Base-by-base conservation (phyloP, 2,888 invertebrate genomes). In the Dichetophora obliterata region DNA sequence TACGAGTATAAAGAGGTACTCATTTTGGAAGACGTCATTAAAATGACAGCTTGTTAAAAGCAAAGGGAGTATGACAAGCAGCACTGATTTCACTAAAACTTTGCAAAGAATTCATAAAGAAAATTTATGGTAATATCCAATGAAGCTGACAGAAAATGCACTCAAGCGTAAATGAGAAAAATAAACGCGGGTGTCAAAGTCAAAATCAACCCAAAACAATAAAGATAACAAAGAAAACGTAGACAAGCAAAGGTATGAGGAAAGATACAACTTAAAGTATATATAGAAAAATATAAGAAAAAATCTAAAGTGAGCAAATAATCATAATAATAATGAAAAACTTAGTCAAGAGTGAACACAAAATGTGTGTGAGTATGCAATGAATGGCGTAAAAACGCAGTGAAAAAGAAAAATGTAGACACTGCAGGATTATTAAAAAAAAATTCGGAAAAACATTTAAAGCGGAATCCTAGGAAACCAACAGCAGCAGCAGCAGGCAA, bases 91-190 rank as follows among this genome's bases (percentile, higher is more conserved):
- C 59, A 76, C 59, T 76, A 78, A 77, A 82, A 83, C 79, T 84
- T 80, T 81, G 81, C 80, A 65, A 77, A 77, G 59, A 74, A 73
- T 76, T 37, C 63, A 71, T 71, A 73, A 78, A 77, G 77, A 73
- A 82, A 85, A 83, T 85, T 86, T 85, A 85, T 85, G 85, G 83
- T 84, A 84, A 84, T 83, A 83, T 77, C 81, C 85, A 86, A 85
- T 85, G 86, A 83, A 82, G 84, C 85, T 82, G 83, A 84, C 81
- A 69, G 27, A 69, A 69, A 76, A 83, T 76, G 78, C 84, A 84
- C 77, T 86, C 79, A 83, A 84, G 81, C 84, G 86, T 83, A 80
- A 80, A 43, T 43, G 43, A 80, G 82, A 84, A 75, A 80, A 80
- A 80, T 77, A 79, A 77, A 79, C 73, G 79, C 80, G 82, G 81